Conservation (phyloP, 2,113 vertebrate genomes). For the Neogobius melanostomus region DNA sequence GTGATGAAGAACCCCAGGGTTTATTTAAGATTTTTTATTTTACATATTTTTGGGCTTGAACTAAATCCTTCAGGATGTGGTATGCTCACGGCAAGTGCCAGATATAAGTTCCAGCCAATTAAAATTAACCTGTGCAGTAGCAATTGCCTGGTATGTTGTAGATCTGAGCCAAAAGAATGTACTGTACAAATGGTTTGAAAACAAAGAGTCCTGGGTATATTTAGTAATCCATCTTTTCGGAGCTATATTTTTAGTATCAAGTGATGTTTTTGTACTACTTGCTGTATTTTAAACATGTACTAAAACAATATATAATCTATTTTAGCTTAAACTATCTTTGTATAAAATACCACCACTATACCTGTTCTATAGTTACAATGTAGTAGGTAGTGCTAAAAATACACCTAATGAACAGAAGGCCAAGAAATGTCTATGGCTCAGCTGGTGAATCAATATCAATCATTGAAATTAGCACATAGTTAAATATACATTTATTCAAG, state of each 20-base stretch:
- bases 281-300: constrained; percentile 6
- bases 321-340: constrained; percentile 2
- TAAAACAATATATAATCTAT: constrained; percentile 1
- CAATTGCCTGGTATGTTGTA: constrained; percentile 2
- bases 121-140: constrained; percentile 7
- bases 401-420: background rate
- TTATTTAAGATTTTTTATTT: constrained; percentile 45
- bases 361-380: background rate
- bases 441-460: background rate
- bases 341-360: background rate
- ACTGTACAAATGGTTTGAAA: constrained; percentile 1
- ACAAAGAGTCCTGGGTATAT: background rate
- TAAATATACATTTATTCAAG: no score
- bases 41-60: constrained; percentile 55
- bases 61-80: constrained; percentile 34
- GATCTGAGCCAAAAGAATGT: constrained; percentile 46
- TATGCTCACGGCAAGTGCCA: constrained; percentile 22
- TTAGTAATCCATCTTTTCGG: background rate
- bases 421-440: background rate
- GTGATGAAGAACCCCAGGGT: constrained; percentile 45
- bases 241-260: constrained; percentile 3
- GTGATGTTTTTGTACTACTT: constrained; percentile 10
- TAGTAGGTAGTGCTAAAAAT: background rate
- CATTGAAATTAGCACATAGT: background rate
- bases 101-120: constrained; percentile 13